phyloP scores from a whole-genome alignment of 1,140 invertebrate species.

The Brachionus asplanchnoidis region DNA sequence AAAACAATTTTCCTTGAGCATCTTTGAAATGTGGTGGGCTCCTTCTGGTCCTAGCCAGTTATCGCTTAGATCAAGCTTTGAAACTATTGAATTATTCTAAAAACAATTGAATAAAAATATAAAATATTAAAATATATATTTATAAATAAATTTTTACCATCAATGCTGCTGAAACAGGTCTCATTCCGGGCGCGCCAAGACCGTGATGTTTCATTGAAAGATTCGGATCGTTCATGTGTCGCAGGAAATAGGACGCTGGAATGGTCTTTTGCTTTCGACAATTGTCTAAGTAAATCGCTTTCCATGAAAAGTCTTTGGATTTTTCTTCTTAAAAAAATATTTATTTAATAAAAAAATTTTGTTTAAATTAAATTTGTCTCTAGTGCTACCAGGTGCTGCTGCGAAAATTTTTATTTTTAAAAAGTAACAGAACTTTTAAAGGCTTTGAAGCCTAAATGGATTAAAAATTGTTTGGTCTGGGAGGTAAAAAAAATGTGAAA shows the following conservation, averaged over 20 bases:
- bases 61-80: conserved; percentile 49
- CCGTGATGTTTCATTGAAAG: conserved; percentile 55
- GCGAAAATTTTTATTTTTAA: background rate
- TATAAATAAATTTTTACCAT: conserved; percentile 42
- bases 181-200: conserved; percentile 51
- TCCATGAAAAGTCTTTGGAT: conserved; percentile 52
- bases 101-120: background rate
- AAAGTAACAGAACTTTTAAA: background rate
- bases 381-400: background rate
- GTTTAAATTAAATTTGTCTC: background rate
- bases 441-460: background rate
- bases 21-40: conserved; percentile 46
- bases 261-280: conserved; percentile 53
- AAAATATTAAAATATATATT: no score
- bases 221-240: conserved; percentile 52
- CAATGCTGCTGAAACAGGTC: conserved; percentile 52
- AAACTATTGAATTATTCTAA: conserved; percentile 50
- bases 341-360: background rate
- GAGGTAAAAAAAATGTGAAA: background rate
- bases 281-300: conserved; percentile 51
- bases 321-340: conserved; percentile 38
- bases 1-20: conserved; percentile 47
- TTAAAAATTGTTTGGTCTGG: background rate
- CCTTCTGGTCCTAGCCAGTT: conserved; percentile 48
- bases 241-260: conserved; percentile 54